Evolutionary conservation across 2,797 vertebrate genomes (phyloP).

Genomic region (Xenops minutus): DNA sequence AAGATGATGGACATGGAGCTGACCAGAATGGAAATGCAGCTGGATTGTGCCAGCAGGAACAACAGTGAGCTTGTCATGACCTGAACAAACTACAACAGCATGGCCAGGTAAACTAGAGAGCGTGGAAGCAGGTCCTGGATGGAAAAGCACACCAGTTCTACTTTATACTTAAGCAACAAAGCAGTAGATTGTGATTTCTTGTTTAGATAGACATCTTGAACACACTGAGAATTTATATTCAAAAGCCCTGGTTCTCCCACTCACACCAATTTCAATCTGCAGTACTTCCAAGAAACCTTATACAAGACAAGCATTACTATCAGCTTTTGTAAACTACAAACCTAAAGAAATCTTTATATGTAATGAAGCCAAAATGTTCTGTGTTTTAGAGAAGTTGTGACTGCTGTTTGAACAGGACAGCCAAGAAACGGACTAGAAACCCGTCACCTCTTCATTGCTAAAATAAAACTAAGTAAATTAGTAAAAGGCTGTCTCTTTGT

Average conservation of each 20-base stretch:
- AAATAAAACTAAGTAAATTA: not conserved
- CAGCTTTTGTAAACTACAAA: not conserved
- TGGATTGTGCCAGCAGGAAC: conserved; percentile 78
- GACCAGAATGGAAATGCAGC: conserved; percentile 81
- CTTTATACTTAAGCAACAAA: not conserved
- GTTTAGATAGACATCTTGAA: not conserved
- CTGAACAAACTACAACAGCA: conserved; percentile 79
- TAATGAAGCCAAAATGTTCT: not conserved
- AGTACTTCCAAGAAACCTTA: not conserved
- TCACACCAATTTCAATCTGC: not conserved
- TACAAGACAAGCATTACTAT: not conserved
- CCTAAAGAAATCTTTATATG: not conserved
- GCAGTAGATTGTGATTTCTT: not conserved
- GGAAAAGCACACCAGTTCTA: not conserved
- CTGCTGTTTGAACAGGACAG: not conserved
- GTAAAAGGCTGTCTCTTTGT: not conserved
- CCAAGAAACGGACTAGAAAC: not conserved
- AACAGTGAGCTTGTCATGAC: conserved; percentile 77
- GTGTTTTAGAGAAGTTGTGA: not conserved
- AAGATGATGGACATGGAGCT: conserved; percentile 82
- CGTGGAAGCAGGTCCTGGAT: not conserved
- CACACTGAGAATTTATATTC: not conserved
- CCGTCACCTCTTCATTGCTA: not conserved
- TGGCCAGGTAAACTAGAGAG: conserved; percentile 71
- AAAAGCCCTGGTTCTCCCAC: not conserved